Percentiles rank a stretch among this genome's conserved stretches.
Evolutionary conservation across 2,113 vertebrate species (phyloP).

Genomic region (Cebus imitator): DNA sequence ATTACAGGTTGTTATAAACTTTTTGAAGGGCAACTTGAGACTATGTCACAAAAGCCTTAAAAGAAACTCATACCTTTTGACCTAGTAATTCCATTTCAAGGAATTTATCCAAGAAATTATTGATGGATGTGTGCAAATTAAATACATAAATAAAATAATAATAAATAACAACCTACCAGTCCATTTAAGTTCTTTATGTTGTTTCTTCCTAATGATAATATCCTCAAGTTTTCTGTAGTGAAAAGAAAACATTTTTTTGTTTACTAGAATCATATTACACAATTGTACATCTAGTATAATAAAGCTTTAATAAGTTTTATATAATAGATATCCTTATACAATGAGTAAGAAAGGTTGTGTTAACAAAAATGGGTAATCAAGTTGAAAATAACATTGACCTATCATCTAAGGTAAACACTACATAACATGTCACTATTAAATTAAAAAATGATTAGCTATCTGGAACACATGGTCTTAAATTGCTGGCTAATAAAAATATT

Average conservation of each 20-base stretch:
- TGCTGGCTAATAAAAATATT: conserved; percentile 29
- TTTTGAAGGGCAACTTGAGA: conserved; percentile 1
- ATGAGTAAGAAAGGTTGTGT: neutral
- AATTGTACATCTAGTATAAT: conserved; percentile 34
- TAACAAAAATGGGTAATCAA: neutral
- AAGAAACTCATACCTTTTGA: conserved; percentile 44
- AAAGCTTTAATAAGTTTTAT: neutral
- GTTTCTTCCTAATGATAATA: conserved; percentile 96
- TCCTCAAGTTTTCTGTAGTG: conserved; percentile 93
- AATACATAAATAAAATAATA: conserved; percentile 25
- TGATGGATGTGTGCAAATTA: conserved; percentile 35
- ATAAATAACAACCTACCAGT: conserved; percentile 87
- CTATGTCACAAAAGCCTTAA: conserved; percentile 35
- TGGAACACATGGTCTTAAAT: conserved; percentile 1
- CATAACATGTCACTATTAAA: conserved; percentile 19
- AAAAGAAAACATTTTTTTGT: conserved; percentile 64
- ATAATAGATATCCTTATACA: neutral
- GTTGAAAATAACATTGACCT: neutral
- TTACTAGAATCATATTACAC: conserved; percentile 54
- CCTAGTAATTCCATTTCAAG: conserved; percentile 45
- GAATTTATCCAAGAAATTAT: conserved; percentile 43
- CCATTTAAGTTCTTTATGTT: conserved; percentile 96
- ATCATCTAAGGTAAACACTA: conserved; percentile 41
- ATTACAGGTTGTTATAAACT: neutral
- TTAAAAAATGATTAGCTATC: conserved; percentile 21